Evolutionary conservation across 2,113 vertebrate species (phyloP).

Genomic region (Bufo bufo): DNA sequence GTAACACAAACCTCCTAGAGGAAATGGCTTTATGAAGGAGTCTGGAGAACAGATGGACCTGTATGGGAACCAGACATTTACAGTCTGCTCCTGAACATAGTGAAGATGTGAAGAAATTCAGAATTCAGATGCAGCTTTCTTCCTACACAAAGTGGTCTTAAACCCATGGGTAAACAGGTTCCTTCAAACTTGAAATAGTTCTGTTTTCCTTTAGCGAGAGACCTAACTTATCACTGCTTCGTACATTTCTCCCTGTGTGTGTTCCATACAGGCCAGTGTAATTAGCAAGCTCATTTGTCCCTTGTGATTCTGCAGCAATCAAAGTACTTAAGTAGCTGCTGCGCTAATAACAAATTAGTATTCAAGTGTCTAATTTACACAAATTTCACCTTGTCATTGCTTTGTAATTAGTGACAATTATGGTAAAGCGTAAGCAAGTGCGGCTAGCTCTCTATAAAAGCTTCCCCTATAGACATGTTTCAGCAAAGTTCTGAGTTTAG

Average conservation of each 20-base stretch:
- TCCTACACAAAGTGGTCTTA: background rate
- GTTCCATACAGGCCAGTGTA: constrained; percentile 45
- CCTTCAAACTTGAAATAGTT: background rate
- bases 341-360: constrained; percentile 52
- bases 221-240: background rate
- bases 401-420: constrained; percentile 57
- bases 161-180: background rate
- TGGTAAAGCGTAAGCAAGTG: constrained; percentile 43
- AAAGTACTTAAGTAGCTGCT: constrained; percentile 54
- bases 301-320: constrained; percentile 52
- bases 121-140: background rate
- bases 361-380: constrained; percentile 57
- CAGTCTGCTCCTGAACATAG: background rate
- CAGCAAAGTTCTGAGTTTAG: constrained; percentile 16
- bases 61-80: background rate
- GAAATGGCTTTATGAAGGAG: background rate
- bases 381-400: constrained; percentile 57
- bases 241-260: constrained; percentile 43
- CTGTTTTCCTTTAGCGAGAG: background rate
- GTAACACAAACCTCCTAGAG: background rate
- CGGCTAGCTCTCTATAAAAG: constrained; percentile 41
- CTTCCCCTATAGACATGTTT: constrained; percentile 36
- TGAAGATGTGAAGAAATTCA: background rate
- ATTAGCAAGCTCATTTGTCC: constrained; percentile 42
- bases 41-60: background rate